These are phyloP conservation scores for Acrobasis repandana DNA, from an alignment of 2,888 invertebrate genomes.

Conservation along the genomic window DNA sequence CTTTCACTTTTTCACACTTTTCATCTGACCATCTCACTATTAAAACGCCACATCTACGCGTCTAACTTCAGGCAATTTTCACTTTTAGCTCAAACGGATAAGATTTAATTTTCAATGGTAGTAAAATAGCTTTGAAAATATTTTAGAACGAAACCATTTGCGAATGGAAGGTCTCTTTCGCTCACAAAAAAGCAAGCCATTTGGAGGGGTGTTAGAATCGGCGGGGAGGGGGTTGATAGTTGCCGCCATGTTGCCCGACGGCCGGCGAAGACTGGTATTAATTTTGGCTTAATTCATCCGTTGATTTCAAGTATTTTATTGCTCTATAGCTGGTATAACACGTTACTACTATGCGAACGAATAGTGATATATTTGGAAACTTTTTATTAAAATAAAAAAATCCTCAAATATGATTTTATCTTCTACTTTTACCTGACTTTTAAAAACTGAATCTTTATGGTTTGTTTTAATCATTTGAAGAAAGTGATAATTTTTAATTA, in stretches of 20 bases:
- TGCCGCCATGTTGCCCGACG: conserved; percentile 78
- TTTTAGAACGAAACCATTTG: conserved; percentile 79
- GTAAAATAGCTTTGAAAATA: conserved; percentile 64
- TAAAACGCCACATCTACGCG: conserved; percentile 38
- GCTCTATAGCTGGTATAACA: conserved; percentile 27
- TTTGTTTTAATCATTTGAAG: too few relatives aligned
- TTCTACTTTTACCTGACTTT: too few relatives aligned
- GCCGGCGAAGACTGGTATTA: conserved; percentile 77
- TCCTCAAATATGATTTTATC: too few relatives aligned
- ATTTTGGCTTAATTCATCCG: conserved; percentile 75
- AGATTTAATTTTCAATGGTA: conserved; percentile 34
- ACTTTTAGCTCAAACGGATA: conserved; percentile 19
- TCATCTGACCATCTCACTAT: conserved; percentile 51
- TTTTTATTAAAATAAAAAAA: not conserved
- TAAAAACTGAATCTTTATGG: too few relatives aligned
- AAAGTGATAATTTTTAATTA: too few relatives aligned
- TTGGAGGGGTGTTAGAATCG: conserved; percentile 53
- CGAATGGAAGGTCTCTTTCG: conserved; percentile 78
- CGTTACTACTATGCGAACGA: not conserved
- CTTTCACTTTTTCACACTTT: conserved; percentile 83
- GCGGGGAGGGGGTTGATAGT: conserved; percentile 50
- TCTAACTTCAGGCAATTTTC: conserved; percentile 29
- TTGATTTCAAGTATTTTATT: conserved; percentile 70
- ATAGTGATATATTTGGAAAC: not conserved
- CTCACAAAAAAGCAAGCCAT: conserved; percentile 79